A percentile compares a stretch with the other conserved stretches of the same genome.
phyloP scores from a whole-genome alignment of 2,888 invertebrate genomes.

The Erebia epiphron region DNA sequence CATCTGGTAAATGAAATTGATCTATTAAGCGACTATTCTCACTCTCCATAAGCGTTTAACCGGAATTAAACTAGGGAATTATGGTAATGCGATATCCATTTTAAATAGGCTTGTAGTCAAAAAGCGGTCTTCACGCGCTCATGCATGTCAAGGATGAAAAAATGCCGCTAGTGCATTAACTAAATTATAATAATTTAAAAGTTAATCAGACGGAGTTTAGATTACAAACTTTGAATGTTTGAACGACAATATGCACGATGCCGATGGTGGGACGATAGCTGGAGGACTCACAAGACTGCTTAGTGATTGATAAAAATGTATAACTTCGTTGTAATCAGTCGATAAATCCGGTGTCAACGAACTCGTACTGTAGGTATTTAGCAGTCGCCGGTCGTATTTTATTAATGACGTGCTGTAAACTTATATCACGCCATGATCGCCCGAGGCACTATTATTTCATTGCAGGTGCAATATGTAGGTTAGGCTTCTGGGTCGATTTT shows the following conservation, averaged over 20 bases:
- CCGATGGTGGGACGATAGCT: too few species aligned
- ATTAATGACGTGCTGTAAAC: conserved; percentile 34
- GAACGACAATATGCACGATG: too few species aligned
- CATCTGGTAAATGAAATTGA: too few species aligned
- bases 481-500: not conserved
- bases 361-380: conserved; percentile 34
- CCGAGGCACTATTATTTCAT: conserved; percentile 11
- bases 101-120: not conserved
- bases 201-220: not conserved
- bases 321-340: conserved; percentile 21
- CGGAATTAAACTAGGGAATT: not conserved
- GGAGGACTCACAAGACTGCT: conserved; percentile 5
- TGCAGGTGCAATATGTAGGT: conserved; percentile 13
- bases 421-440: conserved; percentile 32
- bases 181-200: not conserved
- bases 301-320: conserved; percentile 12
- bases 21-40: not conserved
- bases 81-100: not conserved
- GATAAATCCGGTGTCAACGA: conserved; percentile 41
- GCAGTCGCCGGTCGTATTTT: conserved; percentile 36
- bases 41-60: not conserved
- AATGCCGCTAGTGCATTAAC: not conserved
- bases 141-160: not conserved
- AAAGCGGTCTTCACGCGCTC: not conserved
- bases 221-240: not conserved